Base-by-base conservation (phyloP, 1,140 invertebrate species). In the Apocrypta bakeri region DNA sequence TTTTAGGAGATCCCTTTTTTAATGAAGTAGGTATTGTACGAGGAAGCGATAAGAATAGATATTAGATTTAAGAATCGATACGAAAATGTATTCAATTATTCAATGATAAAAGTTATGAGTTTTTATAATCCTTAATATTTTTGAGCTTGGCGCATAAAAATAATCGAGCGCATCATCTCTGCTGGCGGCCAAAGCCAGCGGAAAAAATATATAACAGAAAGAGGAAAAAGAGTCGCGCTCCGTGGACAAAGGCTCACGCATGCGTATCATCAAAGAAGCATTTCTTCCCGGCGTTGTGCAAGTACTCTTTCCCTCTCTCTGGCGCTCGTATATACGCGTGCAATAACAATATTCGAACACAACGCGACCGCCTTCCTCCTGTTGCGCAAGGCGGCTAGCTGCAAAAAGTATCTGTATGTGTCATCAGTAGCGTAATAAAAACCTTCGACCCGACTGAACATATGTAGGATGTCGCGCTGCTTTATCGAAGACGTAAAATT, bases 351-450 rank as follows among this genome's bases (percentile, higher is more conserved):
- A 75, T 74, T 42, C 71, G 33, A 42, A 68, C 24, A 31, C 27
- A 29, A 17, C 68, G 33, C 61, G 12, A 17, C 61, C 72, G 79
- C 79, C 79, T 72, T 75, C 79, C 66, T 81, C 79, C 79, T 75
- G 72, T 29, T 27, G 21, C 31, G 12, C 9, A 11, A 17, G 8
- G 25, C 24, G n/a, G n/a, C n/a, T n/a, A n/a, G 71, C 21, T 40
- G 6, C 27, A 21, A 81, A 81, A 42, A 63, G n/a, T 37, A 42
- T 21, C 14, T 72, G 63, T 37, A 1, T 27, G 27, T 17, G 29
- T 1, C 7, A 31, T 9, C 40, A 37, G 24, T 64, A 64, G 42
- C 2, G 27, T 33, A 72, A 79, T 72, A 61, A 61, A 56, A 61
- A 81, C 33, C 24, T 11, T 21, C 25, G 8, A 1, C 33, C 24